These are phyloP conservation scores for Geotrupes spiniger DNA, from an alignment of 2,888 invertebrate species.

Conservation along the genomic window DNA sequence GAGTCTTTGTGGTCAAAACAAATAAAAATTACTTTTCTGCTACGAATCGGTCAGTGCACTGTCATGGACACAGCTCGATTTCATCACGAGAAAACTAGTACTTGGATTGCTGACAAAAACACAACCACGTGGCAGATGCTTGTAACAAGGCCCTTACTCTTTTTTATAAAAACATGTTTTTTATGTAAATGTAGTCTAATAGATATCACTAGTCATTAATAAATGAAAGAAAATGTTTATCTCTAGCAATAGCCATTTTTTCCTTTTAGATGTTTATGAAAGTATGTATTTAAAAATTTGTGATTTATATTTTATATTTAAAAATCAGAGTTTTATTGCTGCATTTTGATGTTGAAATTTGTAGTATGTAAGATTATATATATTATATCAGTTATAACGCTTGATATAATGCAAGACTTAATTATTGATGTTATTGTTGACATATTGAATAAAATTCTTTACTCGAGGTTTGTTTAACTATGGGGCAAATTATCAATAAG, in stretches of 20 bases:
- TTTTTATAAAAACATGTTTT: no score
- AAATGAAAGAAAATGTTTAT: neutral
- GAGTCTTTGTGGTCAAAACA: no score
- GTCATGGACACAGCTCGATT: no score
- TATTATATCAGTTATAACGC: neutral
- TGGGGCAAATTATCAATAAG: no score
- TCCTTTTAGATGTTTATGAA: neutral
- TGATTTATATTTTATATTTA: neutral
- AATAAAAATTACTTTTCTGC: no score
- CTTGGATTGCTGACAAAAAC: no score
- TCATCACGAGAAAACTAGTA: no score
- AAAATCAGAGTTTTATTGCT: conserved; percentile 1
- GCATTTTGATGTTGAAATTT: conserved; percentile 1
- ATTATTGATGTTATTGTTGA: conserved; percentile 28
- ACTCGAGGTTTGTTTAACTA: conserved; percentile 3
- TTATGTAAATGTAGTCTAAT: no score
- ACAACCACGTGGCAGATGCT: no score
- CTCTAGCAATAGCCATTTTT: neutral
- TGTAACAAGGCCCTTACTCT: no score
- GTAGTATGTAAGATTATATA: neutral
- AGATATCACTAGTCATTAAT: conserved; percentile 6
- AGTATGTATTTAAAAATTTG: neutral
- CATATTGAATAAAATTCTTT: conserved; percentile 17
- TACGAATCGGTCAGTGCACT: no score
- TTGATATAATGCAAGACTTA: conserved; percentile 2